phyloP scores from a whole-genome alignment of 2,888 invertebrate genomes.

The Pecten maximus region DNA sequence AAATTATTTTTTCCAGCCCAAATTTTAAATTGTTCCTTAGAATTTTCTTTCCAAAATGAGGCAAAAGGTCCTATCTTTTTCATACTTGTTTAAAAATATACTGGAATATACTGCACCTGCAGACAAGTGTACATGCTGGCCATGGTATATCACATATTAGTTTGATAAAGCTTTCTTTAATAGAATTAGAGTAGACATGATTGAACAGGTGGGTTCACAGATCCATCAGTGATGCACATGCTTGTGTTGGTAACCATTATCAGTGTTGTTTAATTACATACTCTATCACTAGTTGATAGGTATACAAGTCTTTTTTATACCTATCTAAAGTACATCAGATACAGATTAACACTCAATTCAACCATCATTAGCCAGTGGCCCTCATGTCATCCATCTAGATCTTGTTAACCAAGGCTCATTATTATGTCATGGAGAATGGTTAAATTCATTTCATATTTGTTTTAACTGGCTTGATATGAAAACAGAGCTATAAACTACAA shows the following conservation, averaged over 20 bases:
- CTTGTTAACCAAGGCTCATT: background rate
- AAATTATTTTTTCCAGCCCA: no score
- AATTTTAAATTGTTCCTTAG: no score
- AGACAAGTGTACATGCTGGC: background rate
- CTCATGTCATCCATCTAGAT: background rate
- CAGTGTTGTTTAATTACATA: constrained; percentile 17
- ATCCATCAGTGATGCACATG: background rate
- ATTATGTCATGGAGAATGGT: background rate
- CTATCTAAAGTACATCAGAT: background rate
- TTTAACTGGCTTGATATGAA: no score
- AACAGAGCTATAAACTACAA: no score
- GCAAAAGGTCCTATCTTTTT: no score
- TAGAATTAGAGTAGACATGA: background rate
- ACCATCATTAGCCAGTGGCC: background rate
- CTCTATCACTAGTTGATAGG: background rate
- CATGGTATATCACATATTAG: background rate
- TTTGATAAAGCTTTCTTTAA: background rate
- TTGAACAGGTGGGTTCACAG: background rate
- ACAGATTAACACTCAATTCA: background rate
- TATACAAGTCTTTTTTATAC: background rate
- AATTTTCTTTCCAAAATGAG: no score
- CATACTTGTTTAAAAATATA: no score
- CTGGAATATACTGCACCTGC: no score
- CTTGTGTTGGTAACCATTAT: background rate
- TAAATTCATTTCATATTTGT: no score